phyloP scores from a whole-genome alignment of 2,797 vertebrate species.

The Enteromius fasciolatus region DNA sequence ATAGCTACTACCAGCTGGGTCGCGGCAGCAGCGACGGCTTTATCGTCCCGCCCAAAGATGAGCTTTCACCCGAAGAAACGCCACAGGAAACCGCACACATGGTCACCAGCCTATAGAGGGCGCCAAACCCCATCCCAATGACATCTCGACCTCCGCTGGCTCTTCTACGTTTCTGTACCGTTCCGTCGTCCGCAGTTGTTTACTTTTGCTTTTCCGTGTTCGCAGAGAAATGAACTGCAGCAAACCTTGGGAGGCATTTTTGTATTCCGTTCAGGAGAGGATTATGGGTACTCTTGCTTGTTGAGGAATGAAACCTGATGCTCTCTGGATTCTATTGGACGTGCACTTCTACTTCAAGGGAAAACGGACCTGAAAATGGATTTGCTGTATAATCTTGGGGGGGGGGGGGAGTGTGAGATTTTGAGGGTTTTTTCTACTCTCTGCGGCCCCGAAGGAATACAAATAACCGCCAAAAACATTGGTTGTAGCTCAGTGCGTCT shows the following conservation, averaged over 20 bases:
- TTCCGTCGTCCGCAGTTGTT: conserved; percentile 85
- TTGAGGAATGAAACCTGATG: not conserved
- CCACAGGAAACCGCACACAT: conserved; percentile 89
- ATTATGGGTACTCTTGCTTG: conserved; percentile 25
- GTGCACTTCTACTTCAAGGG: conserved; percentile 34
- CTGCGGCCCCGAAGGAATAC: conserved; percentile 37
- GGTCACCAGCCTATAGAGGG: conserved; percentile 97
- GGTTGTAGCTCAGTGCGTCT: conserved; percentile 58
- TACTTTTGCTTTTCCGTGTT: conserved; percentile 73
- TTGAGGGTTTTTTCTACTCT: conserved; percentile 15
- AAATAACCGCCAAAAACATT: conserved; percentile 45
- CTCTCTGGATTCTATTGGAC: conserved; percentile 22
- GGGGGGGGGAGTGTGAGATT: conserved; percentile 9
- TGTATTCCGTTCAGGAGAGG: conserved; percentile 42
- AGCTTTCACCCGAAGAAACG: conserved; percentile 82
- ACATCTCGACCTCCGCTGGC: conserved; percentile 49
- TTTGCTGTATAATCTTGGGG: conserved; percentile 37
- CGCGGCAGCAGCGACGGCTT: conserved; percentile 97
- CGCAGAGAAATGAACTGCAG: conserved; percentile 42
- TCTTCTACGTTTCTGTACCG: conserved; percentile 76
- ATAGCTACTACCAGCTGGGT: conserved; percentile 95
- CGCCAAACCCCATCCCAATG: conserved; percentile 14
- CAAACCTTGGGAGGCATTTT: conserved; percentile 37
- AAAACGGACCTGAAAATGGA: conserved; percentile 38
- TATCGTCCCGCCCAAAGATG: conserved; percentile 92